Percentiles rank a stretch among this genome's conserved stretches.
phyloP scores from a whole-genome alignment of 2,113 vertebrate genomes.

The Catagonus wagneri region DNA sequence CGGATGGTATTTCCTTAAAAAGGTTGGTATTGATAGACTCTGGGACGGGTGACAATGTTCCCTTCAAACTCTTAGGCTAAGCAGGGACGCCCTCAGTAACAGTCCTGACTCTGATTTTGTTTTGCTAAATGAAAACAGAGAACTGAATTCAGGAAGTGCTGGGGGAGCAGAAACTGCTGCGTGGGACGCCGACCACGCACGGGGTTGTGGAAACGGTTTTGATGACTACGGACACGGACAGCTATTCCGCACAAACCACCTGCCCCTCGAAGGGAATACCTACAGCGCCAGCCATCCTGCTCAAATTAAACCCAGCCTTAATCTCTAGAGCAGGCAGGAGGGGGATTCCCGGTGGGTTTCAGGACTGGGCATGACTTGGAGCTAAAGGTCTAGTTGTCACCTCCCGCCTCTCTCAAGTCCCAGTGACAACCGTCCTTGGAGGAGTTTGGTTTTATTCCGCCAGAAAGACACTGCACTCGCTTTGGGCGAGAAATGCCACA shows the following conservation, averaged over 20 bases:
- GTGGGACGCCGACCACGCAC: fast-evolving
- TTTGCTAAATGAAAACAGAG: background rate
- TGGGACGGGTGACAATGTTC: background rate
- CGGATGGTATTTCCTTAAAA: background rate
- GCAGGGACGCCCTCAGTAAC: background rate
- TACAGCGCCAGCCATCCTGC: background rate
- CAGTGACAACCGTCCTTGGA: background rate
- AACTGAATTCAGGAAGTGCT: background rate
- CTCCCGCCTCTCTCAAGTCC: background rate
- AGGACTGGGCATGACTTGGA: background rate
- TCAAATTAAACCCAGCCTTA: background rate
- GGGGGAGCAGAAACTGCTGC: fast-evolving
- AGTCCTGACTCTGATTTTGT: background rate
- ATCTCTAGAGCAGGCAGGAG: background rate
- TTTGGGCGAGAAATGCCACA: background rate
- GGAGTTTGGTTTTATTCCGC: background rate
- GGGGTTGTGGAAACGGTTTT: background rate
- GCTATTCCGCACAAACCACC: background rate
- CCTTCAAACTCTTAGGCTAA: background rate
- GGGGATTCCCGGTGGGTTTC: background rate
- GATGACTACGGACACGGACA: background rate
- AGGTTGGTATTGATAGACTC: background rate
- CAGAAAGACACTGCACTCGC: background rate
- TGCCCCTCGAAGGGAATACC: background rate
- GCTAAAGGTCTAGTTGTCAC: background rate